Evolutionary conservation across 2,888 invertebrate genomes (phyloP).

Genomic region (Boloria euphrosyne): DNA sequence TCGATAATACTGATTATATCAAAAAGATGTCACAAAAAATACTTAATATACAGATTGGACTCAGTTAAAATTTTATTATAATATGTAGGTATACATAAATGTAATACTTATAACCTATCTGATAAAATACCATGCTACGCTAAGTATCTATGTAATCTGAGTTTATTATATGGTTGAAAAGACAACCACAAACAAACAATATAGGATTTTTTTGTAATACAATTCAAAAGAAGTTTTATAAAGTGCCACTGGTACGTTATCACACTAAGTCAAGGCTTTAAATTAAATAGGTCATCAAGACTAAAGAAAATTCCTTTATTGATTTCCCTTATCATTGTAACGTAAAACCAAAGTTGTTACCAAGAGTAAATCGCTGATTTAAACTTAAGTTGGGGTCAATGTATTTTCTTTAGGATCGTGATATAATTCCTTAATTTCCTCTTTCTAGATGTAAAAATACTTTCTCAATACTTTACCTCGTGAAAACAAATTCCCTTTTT

Average conservation of each 20-base stretch:
- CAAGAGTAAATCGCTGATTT: conserved; percentile 19
- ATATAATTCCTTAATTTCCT: conserved; percentile 10
- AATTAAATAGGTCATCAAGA: neutral
- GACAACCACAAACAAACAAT: too few relatives aligned
- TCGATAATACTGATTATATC: too few relatives aligned
- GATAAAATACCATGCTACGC: too few relatives aligned
- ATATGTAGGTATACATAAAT: too few relatives aligned
- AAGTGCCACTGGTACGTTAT: neutral
- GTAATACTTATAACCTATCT: too few relatives aligned
- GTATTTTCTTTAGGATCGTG: conserved; percentile 10
- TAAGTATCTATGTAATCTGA: too few relatives aligned
- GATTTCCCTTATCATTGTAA: conserved; percentile 21
- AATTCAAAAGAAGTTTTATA: neutral
- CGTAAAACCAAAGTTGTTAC: conserved; percentile 17
- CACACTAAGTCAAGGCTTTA: neutral
- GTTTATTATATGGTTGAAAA: too few relatives aligned
- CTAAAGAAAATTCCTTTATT: conserved; percentile 7
- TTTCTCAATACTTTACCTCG: neutral
- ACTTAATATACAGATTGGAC: too few relatives aligned
- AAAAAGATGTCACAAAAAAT: too few relatives aligned
- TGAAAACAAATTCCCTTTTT: neutral
- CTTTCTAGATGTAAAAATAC: conserved; percentile 2
- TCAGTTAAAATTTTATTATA: too few relatives aligned
- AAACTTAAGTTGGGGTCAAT: conserved; percentile 2
- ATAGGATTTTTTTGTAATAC: too few relatives aligned